Evolutionary conservation across 35 echinoderm and acorn worm genomes (phyloP), one percentile per base, ranked within the genome.

Genomic region (Heliocidaris erythrogramma): DNA sequence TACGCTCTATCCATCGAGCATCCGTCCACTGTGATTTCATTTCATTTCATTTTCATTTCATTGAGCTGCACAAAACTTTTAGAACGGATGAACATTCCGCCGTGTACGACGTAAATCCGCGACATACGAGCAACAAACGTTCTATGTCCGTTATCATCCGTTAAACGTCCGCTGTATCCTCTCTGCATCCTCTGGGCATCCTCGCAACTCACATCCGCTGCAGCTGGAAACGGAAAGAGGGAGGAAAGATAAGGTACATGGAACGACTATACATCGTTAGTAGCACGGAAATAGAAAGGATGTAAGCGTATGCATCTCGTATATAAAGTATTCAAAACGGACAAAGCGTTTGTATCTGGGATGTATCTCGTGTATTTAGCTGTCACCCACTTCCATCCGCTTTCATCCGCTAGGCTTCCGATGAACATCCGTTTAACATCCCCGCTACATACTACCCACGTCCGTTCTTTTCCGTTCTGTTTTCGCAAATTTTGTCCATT

Each of bases 201-300:
- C 61, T 71, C 61, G 61, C 61, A 71, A 71, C 61, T 71, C 61
- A 71, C n/a, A n/a, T n/a, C n/a, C n/a, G n/a, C n/a, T n/a, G n/a
- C n/a, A n/a, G n/a, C n/a, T n/a, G n/a, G n/a, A n/a, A n/a, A n/a
- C n/a, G n/a, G n/a, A n/a, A n/a, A n/a, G n/a, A n/a, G n/a, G n/a
- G n/a, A n/a, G n/a, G n/a, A n/a, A n/a, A n/a, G 86, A 88, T 88
- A 88, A 88, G 86, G 86, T 88, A 88, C 86, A 88, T 88, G 30
- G 86, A 88, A 88, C 86, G 86, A 24, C 86, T 88, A 47, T 88
- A 88, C 86, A 88, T 30, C 86, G 86, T 88, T 88, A 88, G 86
- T 88, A 88, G 86, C 86, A 88, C 86, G 86, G 86, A 88, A 88
- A 88, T 88, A 88, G 86, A 88, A 88, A 88, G 86, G 86, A 88